phyloP scores from a whole-genome alignment of 2,888 invertebrate species.

The Hetaerina titia region DNA sequence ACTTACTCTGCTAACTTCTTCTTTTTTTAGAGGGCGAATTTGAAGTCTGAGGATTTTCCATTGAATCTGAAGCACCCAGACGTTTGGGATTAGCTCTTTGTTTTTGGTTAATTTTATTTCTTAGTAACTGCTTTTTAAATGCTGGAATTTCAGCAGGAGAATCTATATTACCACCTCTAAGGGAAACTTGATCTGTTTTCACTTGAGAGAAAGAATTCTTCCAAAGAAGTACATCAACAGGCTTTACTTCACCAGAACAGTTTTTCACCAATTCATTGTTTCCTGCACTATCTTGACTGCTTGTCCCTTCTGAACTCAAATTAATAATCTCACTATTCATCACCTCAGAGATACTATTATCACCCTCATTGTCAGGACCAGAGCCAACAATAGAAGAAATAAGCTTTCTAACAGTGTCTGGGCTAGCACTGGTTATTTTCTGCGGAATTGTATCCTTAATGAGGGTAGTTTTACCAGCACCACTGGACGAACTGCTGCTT shows the following conservation, averaged over 20 bases:
- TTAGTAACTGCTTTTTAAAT: background rate
- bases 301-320: background rate
- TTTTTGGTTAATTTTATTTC: background rate
- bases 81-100: background rate
- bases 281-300: background rate
- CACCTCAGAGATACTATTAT: background rate
- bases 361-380: background rate
- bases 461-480: too few relatives aligned
- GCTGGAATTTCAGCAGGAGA: background rate
- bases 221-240: slow-evolving; percentile 1
- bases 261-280: background rate
- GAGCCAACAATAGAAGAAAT: background rate
- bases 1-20: background rate
- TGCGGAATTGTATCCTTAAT: background rate
- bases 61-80: background rate
- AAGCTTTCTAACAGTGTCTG: background rate
- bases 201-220: slow-evolving; percentile 33
- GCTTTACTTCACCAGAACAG: background rate
- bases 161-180: background rate
- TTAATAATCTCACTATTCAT: background rate
- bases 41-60: background rate
- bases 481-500: background rate
- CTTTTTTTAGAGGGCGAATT: background rate
- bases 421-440: background rate
- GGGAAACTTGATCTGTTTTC: background rate